These are phyloP conservation scores for Nineta flava DNA, from an alignment of 2,888 invertebrate genomes.

Conservation along the genomic window DNA sequence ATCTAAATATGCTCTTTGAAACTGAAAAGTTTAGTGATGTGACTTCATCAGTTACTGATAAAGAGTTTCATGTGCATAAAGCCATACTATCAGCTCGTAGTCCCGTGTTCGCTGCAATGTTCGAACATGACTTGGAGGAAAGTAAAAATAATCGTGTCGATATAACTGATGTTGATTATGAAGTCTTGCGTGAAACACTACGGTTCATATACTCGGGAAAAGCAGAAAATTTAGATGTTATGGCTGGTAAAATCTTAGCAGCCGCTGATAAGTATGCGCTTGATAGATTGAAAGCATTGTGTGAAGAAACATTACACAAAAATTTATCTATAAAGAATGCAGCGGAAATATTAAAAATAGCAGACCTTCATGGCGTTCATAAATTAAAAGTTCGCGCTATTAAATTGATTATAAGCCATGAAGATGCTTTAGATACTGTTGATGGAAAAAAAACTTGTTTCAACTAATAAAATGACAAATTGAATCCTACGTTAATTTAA, in stretches of 20 bases:
- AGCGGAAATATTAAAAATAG: slow-evolving; percentile 90
- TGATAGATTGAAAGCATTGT: slow-evolving; percentile 97
- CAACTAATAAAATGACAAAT: too few relatives aligned
- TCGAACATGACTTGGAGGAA: slow-evolving; percentile 99
- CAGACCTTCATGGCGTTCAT: slow-evolving; percentile 95
- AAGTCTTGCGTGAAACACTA: slow-evolving; percentile 93
- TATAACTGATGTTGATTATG: slow-evolving; percentile 95
- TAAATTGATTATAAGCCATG: slow-evolving; percentile 97
- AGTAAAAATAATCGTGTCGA: slow-evolving; percentile 92
- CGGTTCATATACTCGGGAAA: slow-evolving; percentile 97
- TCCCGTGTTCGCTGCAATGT: slow-evolving; percentile 99
- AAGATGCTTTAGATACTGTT: slow-evolving; percentile 95
- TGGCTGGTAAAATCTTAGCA: slow-evolving; percentile 95
- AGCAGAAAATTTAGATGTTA: slow-evolving; percentile 88
- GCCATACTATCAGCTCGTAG: slow-evolving; percentile 96
- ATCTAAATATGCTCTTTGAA: slow-evolving; percentile 89
- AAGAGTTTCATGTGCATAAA: slow-evolving; percentile 92
- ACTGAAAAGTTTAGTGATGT: slow-evolving; percentile 97
- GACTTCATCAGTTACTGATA: slow-evolving; percentile 78
- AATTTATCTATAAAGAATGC: slow-evolving; percentile 93
- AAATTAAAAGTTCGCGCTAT: slow-evolving; percentile 98
- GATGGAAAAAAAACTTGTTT: too few relatives aligned
- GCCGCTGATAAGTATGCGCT: slow-evolving; percentile 98
- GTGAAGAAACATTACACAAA: slow-evolving; percentile 91
- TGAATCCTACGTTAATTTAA: too few relatives aligned